Conservation (phyloP, 2,113 vertebrate genomes). For the Cochlearius cochlearius region DNA sequence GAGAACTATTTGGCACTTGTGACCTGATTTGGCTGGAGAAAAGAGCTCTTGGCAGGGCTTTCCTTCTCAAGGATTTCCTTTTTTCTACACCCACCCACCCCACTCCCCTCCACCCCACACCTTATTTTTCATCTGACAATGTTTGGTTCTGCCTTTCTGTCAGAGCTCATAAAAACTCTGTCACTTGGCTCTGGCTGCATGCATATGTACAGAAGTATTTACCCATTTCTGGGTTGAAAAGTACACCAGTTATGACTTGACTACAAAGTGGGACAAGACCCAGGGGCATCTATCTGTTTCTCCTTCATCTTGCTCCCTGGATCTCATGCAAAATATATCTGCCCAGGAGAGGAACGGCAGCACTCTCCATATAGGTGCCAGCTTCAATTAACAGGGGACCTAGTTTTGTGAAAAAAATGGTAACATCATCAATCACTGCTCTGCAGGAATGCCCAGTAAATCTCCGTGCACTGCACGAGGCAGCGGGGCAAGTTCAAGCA, state of each 20-base stretch:
- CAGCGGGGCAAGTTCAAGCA: neutral
- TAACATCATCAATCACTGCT: neutral
- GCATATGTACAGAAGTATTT: neutral
- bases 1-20: neutral
- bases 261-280: constrained; percentile 31
- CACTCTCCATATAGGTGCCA: neutral
- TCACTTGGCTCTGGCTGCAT: neutral
- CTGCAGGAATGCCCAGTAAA: neutral
- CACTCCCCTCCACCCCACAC: fast-evolving
- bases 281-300: neutral
- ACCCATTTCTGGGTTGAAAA: neutral
- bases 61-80: neutral
- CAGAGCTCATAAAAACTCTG: neutral
- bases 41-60: neutral
- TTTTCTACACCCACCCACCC: neutral
- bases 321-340: neutral
- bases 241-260: neutral
- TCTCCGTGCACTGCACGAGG: neutral
- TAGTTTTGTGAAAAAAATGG: neutral
- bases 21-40: neutral
- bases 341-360: neutral
- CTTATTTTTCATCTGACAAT: neutral
- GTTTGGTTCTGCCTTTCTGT: neutral
- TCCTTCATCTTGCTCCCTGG: neutral
- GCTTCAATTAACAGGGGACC: neutral